phyloP scores from a whole-genome alignment of 2,797 vertebrate genomes.

The Spheniscus humboldti region DNA sequence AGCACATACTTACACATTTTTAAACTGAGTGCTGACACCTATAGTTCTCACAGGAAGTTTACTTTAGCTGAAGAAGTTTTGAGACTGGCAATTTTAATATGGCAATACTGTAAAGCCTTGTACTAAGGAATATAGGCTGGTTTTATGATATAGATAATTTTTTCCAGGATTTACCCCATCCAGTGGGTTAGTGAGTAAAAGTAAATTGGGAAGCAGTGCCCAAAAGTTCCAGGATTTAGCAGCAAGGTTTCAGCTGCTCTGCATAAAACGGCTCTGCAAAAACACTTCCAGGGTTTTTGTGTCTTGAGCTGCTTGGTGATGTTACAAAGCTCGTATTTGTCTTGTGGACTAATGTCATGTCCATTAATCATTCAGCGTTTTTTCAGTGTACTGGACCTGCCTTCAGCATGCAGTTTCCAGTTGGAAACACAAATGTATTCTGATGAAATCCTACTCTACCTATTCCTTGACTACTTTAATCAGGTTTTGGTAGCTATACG shows the following conservation, averaged over 20 bases:
- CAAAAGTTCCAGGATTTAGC: not conserved
- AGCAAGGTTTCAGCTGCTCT: not conserved
- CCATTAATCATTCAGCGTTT: not conserved
- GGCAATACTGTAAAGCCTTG: not conserved
- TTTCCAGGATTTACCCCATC: not conserved
- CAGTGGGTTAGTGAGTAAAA: not conserved
- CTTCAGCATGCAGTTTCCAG: not conserved
- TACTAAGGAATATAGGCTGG: not conserved
- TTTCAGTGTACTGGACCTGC: not conserved
- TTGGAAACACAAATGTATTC: not conserved
- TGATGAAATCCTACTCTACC: not conserved
- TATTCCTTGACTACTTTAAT: not conserved
- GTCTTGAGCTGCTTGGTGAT: not conserved
- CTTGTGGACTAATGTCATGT: not conserved
- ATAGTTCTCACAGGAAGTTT: not conserved
- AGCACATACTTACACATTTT: not conserved
- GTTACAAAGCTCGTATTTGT: not conserved
- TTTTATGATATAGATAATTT: not conserved
- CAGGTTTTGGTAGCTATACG: not conserved
- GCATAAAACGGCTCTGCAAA: not conserved
- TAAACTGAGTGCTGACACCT: constrained; percentile 1
- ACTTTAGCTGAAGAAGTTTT: not conserved
- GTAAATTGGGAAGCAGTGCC: not conserved
- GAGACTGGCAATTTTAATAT: not conserved
- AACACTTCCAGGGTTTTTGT: not conserved